Base-by-base conservation (phyloP, 2,113 vertebrate genomes). In the Typhlomys cinereus region DNA sequence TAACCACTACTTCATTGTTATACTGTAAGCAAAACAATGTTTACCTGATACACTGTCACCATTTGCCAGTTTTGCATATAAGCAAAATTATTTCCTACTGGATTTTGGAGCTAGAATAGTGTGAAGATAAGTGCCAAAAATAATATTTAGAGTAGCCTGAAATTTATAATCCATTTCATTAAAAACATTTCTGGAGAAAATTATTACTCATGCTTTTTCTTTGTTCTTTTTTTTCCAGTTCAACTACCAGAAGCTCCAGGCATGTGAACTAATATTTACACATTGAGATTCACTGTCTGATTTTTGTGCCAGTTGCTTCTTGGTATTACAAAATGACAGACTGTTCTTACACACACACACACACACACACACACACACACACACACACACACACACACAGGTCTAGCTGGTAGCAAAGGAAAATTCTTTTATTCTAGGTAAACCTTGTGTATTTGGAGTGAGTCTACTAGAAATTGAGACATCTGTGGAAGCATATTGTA, bases 161-260 rank as follows among this genome's bases (percentile, higher is more conserved):
- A 84, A 69, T 92, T 54, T 75, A n/a, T 89, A 74, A 90, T 89
- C 52, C 39, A 62, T 78, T 92, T 79, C 20, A 54, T 81, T 66
- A 50, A 20, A 44, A 52, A 64, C 27, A 71, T 82, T 86, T 78
- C 48, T 59, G 13, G 46, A 15, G 18, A 36, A n/a, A 74, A 41
- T 36, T 57, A 39, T 74, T 74, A 54, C 15, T 80, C 23, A 78
- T 86, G 27, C 11, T 57, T 76, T 80, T 75, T 80, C 27, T 34
- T 52, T 31, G 20, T 89, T 89, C 36, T 39, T 46, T 83, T 46
- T 82, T 93, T 90, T 64, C 52, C 18, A 41, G 13, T 10, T 15
- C 18, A 27, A 17, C 46, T 82, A 25, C 23, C 29, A 74, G 64
- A 36, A 59, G 57, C 48, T 85, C 20, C 83, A 48, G 39, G 41